Evolutionary conservation across 2,113 vertebrate species (phyloP).

Genomic region (Ceyx margarethae): DNA sequence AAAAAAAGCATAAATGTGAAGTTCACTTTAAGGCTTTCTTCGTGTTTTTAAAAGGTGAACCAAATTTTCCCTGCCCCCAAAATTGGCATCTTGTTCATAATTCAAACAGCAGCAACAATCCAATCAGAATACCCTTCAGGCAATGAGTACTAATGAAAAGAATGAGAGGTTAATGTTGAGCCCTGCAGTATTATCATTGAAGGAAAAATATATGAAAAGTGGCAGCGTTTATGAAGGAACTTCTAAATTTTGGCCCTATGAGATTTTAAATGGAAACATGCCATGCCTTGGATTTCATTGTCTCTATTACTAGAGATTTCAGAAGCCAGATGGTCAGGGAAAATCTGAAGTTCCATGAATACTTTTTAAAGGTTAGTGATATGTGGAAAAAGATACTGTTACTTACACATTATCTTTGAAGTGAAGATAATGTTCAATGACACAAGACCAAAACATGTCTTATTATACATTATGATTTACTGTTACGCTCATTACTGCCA

Average conservation of each 20-base stretch:
- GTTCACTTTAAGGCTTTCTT: neutral
- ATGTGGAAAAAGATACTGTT: constrained; percentile 11
- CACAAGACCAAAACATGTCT: constrained; percentile 28
- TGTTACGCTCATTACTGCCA: neutral
- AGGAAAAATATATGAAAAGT: neutral
- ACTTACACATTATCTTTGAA: constrained; percentile 11
- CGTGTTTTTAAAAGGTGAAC: neutral
- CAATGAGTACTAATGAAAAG: neutral
- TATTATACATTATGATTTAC: constrained; percentile 18
- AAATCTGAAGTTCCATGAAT: constrained; percentile 5
- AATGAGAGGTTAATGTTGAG: neutral
- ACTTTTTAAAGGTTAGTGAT: constrained; percentile 29
- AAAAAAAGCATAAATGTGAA: neutral
- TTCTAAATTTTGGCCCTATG: constrained; percentile 24
- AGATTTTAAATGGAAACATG: constrained; percentile 38
- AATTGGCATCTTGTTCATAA: neutral
- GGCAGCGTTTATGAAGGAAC: neutral
- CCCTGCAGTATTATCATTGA: neutral
- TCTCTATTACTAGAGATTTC: constrained; percentile 1
- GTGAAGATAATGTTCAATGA: constrained; percentile 33
- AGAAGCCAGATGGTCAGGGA: constrained; percentile 31
- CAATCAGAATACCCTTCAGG: neutral
- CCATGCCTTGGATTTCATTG: neutral
- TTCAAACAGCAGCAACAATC: neutral
- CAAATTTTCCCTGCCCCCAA: neutral